phyloP scores from a whole-genome alignment of 2,888 invertebrate genomes.

The Nycteola revayana region DNA sequence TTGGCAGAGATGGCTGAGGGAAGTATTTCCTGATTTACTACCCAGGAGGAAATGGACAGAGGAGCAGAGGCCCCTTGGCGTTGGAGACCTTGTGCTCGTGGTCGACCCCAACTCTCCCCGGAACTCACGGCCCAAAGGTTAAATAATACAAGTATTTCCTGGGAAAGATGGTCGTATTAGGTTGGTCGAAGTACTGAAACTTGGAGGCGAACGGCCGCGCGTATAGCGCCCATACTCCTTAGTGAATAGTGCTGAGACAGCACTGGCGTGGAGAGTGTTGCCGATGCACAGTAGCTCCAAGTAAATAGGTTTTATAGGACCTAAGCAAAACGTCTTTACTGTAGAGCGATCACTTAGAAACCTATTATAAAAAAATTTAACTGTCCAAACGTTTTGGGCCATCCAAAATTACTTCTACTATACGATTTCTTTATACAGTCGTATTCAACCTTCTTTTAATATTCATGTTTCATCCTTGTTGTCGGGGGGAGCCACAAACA shows the following conservation, averaged over 20 bases:
- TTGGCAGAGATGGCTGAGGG: constrained; percentile 17
- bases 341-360: no score
- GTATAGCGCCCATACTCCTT: constrained; percentile 5
- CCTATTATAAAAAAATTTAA: no score
- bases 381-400: no score
- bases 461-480: no score
- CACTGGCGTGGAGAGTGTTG: constrained; percentile 3
- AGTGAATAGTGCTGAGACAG: constrained; percentile 4
- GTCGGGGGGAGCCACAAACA: no score
- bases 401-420: no score
- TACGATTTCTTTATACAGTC: no score
- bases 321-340: no score
- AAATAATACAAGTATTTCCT: constrained; percentile 1
- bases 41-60: constrained; percentile 10
- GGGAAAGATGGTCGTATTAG: constrained; percentile 8
- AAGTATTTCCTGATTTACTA: constrained; percentile 8
- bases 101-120: constrained; percentile 8
- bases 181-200: constrained; percentile 9
- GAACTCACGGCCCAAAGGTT: constrained; percentile 6
- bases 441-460: no score
- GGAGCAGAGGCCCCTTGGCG: constrained; percentile 5
- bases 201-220: constrained; percentile 7
- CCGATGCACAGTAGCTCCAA: no score
- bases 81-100: constrained; percentile 11
- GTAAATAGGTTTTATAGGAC: no score